These are phyloP conservation scores for Spheniscus humboldti DNA, from an alignment of 2,797 vertebrate genomes.

Conservation along the genomic window DNA sequence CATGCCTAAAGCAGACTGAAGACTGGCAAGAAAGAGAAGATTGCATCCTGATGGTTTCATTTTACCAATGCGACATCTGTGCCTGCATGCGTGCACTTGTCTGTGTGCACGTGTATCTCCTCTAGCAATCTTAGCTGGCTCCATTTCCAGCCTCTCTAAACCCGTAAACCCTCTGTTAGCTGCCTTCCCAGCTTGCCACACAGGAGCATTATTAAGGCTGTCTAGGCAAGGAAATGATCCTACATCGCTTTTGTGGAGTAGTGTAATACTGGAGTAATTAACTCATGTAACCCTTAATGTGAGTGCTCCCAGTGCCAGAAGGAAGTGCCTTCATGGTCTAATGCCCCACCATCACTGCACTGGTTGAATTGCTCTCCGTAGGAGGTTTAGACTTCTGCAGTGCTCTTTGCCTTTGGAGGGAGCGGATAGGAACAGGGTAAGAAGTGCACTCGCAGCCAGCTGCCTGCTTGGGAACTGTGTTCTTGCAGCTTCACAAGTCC, in stretches of 20 bases:
- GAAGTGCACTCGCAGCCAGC: background rate
- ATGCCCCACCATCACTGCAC: rapidly evolving
- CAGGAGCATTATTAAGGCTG: background rate
- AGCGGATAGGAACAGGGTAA: background rate
- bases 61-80: background rate
- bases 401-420: background rate
- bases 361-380: background rate
- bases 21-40: background rate
- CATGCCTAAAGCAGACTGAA: background rate
- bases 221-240: background rate
- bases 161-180: background rate
- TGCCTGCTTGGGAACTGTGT: background rate
- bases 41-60: background rate
- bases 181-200: background rate
- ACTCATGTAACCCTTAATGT: rapidly evolving
- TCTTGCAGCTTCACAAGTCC: background rate
- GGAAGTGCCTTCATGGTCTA: background rate
- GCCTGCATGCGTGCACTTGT: background rate
- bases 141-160: background rate
- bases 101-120: rapidly evolving
- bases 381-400: background rate
- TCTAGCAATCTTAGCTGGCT: background rate
- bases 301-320: background rate
- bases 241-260: background rate
- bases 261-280: background rate